phyloP scores from a whole-genome alignment of 2,797 vertebrate species.

The Artibeus jamaicensis region DNA sequence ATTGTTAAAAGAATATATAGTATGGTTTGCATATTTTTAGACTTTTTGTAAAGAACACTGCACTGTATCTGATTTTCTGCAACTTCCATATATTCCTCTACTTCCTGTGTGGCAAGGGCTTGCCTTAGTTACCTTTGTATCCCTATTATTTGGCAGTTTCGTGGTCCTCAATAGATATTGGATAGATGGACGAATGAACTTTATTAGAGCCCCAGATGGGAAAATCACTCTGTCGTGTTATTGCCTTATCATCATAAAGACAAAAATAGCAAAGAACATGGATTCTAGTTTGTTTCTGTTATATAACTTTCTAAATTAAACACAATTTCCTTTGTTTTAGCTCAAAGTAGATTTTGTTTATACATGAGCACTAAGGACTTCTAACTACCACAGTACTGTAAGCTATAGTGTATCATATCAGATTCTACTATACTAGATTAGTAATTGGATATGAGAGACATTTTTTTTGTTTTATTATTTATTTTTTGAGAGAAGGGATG shows the following conservation, averaged over 20 bases:
- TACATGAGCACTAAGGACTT: not conserved
- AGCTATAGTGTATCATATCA: not conserved
- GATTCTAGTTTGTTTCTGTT: constrained; percentile 18
- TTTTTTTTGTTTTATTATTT: no score
- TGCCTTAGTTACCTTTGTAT: not conserved
- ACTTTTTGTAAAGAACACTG: not conserved
- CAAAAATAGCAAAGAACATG: not conserved
- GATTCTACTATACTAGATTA: not conserved
- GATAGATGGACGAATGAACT: not conserved
- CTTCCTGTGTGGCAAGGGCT: not conserved
- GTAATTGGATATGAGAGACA: not conserved
- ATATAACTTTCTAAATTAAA: not conserved
- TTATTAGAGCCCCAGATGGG: not conserved
- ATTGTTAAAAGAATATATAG: not conserved
- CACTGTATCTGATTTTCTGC: not conserved
- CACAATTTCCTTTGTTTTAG: not conserved
- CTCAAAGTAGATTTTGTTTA: constrained; percentile 3
- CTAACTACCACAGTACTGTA: constrained; percentile 5
- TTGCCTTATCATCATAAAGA: not conserved
- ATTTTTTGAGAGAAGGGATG: no score
- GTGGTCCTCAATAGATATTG: not conserved
- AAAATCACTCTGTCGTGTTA: constrained; percentile 4
- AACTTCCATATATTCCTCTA: not conserved
- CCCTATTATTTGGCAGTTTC: not conserved
- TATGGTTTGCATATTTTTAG: not conserved